Base-by-base conservation (phyloP, 2,888 invertebrate species). In the Cremastinae sp. region DNA sequence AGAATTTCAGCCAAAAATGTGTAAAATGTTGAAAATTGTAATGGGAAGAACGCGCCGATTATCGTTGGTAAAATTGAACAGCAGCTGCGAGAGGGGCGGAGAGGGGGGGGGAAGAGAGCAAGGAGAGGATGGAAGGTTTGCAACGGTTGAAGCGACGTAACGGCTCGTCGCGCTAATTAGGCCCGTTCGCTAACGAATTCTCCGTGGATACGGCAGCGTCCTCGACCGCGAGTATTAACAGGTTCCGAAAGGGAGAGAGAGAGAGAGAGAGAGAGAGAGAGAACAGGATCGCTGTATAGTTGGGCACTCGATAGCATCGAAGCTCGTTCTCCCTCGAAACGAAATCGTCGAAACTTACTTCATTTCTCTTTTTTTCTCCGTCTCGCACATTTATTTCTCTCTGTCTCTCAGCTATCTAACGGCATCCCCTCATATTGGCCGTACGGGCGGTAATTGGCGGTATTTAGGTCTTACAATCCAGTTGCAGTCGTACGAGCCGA, bases 391-490 rank as follows among this genome's bases (percentile, higher is more conserved):
- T 69, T 18, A 47, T 69, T 76, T 54, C 16, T n/a, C 22, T 61
- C 14, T 56, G 56, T 14, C 14, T 51, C 47, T 34, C 47, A 28
- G 18, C 45, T 74, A 2, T 49, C 65, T 53, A 22, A 20, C 3
- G 47, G n/a, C 58, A 61, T 74, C 22, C 74, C 66, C 58, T 66
- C n/a, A 51, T 61, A 61, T 51, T 36, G 64, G 49, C 66, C 56
- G 41, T 61, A 62, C 62, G 58, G 51, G 61, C 51, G 70, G 78
- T 84, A 84, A 84, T 84, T 84, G 80, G 79, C 77, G 75, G 78
- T 80, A 81, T 83, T 84, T 82, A 80, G 81, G 78, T 83, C 74
- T 72, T 64, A 41, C 65, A 72, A 83, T 81, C 74, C 81, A 82
- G 79, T 79, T 78, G 81, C 78, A 74, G 73, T 74, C 62, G 34